phyloP scores from a whole-genome alignment of 37 sponge, comb jelly and placozoan species.

The Ephydatia muelleri region DNA sequence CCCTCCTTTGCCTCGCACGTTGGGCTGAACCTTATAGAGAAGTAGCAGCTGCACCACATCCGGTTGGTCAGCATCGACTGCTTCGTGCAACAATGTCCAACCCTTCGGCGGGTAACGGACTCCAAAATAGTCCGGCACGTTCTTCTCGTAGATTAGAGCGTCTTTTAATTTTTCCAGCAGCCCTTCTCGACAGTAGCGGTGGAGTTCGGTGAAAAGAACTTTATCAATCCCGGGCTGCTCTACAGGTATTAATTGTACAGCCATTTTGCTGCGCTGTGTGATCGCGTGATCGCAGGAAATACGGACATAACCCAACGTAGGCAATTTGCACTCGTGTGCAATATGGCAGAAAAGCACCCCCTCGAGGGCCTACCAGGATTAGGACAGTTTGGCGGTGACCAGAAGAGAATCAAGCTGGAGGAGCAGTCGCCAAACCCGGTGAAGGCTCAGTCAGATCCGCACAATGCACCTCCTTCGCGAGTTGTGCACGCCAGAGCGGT shows the following conservation, averaged over 20 bases:
- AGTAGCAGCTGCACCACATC: slow-evolving; percentile 74
- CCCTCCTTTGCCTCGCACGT: slow-evolving; percentile 47
- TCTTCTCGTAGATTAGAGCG: slow-evolving; percentile 35
- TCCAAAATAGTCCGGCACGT: slow-evolving; percentile 30
- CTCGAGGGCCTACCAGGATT: slow-evolving; percentile 33
- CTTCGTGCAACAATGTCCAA: slow-evolving; percentile 76
- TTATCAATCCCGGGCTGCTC: slow-evolving; percentile 49
- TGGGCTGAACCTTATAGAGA: slow-evolving; percentile 53
- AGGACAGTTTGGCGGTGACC: slow-evolving; percentile 40
- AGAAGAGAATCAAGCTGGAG: slow-evolving; percentile 81
- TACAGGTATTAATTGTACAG: slow-evolving; percentile 21
- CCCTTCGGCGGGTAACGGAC: slow-evolving; percentile 25
- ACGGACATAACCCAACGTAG: background rate
- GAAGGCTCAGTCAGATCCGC: slow-evolving; percentile 74
- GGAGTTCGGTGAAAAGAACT: slow-evolving; percentile 42
- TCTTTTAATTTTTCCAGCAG: slow-evolving; percentile 30
- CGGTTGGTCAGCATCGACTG: slow-evolving; percentile 67
- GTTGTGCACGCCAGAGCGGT: slow-evolving; percentile 90
- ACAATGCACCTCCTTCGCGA: slow-evolving; percentile 84
- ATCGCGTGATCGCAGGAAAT: background rate
- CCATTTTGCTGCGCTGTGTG: slow-evolving; percentile 38
- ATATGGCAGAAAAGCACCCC: slow-evolving; percentile 89
- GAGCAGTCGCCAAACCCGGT: slow-evolving; percentile 38
- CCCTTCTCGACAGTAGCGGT: slow-evolving; percentile 67
- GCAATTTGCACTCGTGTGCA: background rate